phyloP scores from a whole-genome alignment of 2,113 vertebrate genomes.

The Corythaixoides concolor region DNA sequence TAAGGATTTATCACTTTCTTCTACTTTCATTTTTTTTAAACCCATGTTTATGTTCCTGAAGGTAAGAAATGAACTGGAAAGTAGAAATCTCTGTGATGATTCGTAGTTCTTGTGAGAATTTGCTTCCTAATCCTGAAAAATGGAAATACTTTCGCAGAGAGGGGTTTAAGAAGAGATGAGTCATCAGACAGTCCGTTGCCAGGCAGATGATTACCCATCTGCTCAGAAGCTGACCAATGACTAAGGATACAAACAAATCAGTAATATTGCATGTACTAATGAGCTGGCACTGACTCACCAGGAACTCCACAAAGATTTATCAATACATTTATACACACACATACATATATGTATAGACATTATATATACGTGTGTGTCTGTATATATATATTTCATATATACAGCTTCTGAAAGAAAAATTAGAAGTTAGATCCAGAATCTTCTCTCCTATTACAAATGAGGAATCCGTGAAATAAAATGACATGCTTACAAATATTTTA shows the following conservation, averaged over 20 bases:
- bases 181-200: neutral
- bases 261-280: fast-evolving
- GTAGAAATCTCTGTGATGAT: neutral
- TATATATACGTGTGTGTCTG: fast-evolving
- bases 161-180: neutral
- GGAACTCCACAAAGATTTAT: neutral
- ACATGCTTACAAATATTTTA: neutral
- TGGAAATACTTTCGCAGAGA: neutral
- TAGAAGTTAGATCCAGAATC: neutral
- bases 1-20: neutral
- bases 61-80: neutral
- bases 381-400: neutral
- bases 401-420: neutral
- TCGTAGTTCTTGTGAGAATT: neutral
- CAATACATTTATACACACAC: neutral
- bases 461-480: neutral
- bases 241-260: neutral
- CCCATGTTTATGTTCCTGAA: neutral
- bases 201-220: neutral
- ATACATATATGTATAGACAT: fast-evolving
- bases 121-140: neutral
- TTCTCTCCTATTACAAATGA: neutral
- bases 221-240: neutral
- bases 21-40: neutral
- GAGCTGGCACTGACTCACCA: neutral